Conservation (phyloP, 2,888 invertebrate species). For the Oxycera nigricornis region DNA sequence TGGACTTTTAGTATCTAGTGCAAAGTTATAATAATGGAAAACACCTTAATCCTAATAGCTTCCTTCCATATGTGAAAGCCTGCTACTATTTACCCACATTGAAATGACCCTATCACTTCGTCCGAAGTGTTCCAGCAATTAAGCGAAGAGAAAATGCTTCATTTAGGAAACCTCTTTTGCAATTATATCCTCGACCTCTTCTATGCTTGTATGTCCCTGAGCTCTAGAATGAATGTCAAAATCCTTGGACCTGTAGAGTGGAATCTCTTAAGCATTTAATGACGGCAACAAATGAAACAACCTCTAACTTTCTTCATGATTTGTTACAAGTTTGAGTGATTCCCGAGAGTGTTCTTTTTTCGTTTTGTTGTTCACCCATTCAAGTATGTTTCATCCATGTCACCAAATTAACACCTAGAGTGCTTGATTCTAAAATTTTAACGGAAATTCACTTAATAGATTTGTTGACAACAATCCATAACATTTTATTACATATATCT, state of each 20-base stretch:
- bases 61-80: neutral
- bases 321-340: neutral
- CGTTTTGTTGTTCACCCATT: neutral
- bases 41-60: neutral
- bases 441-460: too few species aligned
- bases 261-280: conserved; percentile 21
- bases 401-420: too few species aligned
- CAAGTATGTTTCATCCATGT: too few species aligned
- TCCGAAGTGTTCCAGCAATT: neutral
- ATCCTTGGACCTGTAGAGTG: neutral
- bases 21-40: neutral
- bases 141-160: conserved; percentile 18
- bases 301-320: conserved; percentile 20
- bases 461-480: too few species aligned
- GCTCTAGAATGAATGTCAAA: conserved; percentile 12
- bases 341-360: neutral
- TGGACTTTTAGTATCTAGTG: too few species aligned
- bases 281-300: conserved; percentile 27
- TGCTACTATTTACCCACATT: neutral
- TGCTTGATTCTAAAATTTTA: too few species aligned
- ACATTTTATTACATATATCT: too few species aligned
- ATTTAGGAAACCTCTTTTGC: conserved; percentile 23
- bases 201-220: neutral
- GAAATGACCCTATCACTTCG: conserved; percentile 4
- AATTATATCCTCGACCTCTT: conserved; percentile 25